Evolutionary conservation across 2,797 vertebrate species (phyloP).

Genomic region (Cygnus olor): DNA sequence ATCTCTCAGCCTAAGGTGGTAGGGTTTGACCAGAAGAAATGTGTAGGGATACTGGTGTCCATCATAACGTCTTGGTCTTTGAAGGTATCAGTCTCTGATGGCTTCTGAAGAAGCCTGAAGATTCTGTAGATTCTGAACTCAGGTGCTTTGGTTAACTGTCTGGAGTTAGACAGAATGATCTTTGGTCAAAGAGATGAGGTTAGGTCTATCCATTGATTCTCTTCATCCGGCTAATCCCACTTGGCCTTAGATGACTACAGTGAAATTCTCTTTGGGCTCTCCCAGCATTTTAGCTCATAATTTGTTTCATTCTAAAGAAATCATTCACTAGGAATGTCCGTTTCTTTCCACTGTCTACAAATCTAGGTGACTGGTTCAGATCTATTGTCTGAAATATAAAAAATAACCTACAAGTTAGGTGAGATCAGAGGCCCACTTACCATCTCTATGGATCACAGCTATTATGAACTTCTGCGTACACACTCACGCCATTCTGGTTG

Average conservation of each 20-base stretch:
- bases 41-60: neutral
- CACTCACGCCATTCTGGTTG: neutral
- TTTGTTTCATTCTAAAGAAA: neutral
- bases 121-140: neutral
- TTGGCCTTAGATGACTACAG: neutral
- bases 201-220: neutral
- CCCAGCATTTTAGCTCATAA: neutral
- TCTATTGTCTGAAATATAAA: neutral
- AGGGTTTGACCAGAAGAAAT: neutral
- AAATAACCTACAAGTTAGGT: neutral
- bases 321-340: rapidly evolving
- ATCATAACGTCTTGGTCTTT: neutral
- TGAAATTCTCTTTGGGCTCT: neutral
- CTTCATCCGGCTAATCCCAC: neutral
- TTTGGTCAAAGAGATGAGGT: neutral
- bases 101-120: neutral
- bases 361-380: neutral
- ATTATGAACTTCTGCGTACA: neutral
- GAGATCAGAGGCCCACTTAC: neutral
- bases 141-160: neutral
- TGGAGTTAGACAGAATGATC: neutral
- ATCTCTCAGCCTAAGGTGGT: neutral
- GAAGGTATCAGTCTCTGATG: neutral
- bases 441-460: neutral
- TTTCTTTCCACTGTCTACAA: neutral